Percentiles rank a stretch among this genome's conserved stretches.
Conservation (phyloP, 2,113 vertebrate genomes). For the Scatophagus argus region DNA sequence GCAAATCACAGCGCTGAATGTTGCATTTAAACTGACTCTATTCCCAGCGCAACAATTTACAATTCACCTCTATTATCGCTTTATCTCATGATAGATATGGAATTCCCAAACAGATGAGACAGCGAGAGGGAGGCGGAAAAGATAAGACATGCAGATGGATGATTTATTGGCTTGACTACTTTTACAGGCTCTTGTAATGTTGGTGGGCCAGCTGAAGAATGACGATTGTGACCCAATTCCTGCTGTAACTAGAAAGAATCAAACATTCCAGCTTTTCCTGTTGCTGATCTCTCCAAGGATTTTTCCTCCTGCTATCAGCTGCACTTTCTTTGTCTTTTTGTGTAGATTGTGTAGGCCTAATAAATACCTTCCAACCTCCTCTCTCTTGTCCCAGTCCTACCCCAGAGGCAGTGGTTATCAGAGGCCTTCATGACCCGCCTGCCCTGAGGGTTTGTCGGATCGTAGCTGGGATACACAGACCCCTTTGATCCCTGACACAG, state of each 20-base stretch:
- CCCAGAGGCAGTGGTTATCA: conserved; percentile 56
- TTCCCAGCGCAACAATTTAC: conserved; percentile 47
- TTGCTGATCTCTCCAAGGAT: neutral
- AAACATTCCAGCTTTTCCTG: conserved; percentile 3
- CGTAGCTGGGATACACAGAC: conserved; percentile 39
- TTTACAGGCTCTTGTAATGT: conserved; percentile 36
- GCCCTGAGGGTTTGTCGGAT: conserved; percentile 23
- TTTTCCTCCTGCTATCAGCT: conserved; percentile 10
- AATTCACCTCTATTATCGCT: neutral
- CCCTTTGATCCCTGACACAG: conserved; percentile 70
- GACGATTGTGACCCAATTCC: conserved; percentile 23
- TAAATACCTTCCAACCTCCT: conserved; percentile 52
- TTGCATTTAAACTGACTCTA: conserved; percentile 39
- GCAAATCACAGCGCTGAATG: conserved; percentile 44
- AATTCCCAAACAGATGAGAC: conserved; percentile 40
- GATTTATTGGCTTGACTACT: conserved; percentile 48
- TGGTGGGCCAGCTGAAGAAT: conserved; percentile 38
- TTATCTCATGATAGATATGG: conserved; percentile 4
- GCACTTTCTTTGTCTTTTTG: conserved; percentile 29
- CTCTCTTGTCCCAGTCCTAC: conserved; percentile 13
- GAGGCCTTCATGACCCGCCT: conserved; percentile 50
- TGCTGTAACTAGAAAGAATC: conserved; percentile 20
- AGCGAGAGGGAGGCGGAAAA: neutral
- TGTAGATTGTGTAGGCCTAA: conserved; percentile 25
- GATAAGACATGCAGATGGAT: conserved; percentile 16